Evolutionary conservation across 2,113 vertebrate genomes (phyloP), one percentile per base, ranked within the genome.

Genomic region (Puma concolor): DNA sequence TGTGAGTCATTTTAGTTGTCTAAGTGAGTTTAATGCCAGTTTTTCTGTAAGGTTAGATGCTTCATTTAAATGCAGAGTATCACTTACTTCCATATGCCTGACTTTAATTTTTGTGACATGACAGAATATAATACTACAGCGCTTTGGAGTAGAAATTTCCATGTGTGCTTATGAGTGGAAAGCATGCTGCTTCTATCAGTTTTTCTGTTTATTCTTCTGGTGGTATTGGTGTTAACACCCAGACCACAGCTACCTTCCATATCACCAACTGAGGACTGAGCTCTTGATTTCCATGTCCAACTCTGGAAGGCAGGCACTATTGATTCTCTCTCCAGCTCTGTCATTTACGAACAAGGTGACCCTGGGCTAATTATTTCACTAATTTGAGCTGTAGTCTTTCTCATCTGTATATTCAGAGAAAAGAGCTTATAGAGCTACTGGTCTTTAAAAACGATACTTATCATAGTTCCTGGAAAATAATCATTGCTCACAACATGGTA

Each of bases 1-100:
- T 97, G 57, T 98, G 96, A 98, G 94, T 97, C 97, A 97, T 92
- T 97, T 95, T 72, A 64, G 23, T 98, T 95, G 72, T 97, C 94
- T 87, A 66, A 86, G 54, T 77, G 57, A 98, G 29, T 93, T 93
- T 81, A 90, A 71, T 89, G 72, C 93, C 90, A 91, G 60, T 88
- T 86, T 97, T 88, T 82, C 77, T 90, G 76, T 94, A 94, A 66
- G 48, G 69, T 88, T 86, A 95, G 38, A 82, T 89, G 83, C 87
- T 92, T 92, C 77, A 88, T 94, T 97, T 97, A 96, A 97, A 81
- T 4, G 5, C 44, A 44, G 27, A 95, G n/a, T 81, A n/a, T 95
- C 84, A 74, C 71, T 94, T 97, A 63, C 64, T 83, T 94, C 67
- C 63, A n/a, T 50, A 10, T 76, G 54, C 90, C 88, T 63, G 38